Evolutionary conservation across 2,888 invertebrate genomes (phyloP), one percentile per base, ranked within the genome.

Genomic region (Vanessa cardui): DNA sequence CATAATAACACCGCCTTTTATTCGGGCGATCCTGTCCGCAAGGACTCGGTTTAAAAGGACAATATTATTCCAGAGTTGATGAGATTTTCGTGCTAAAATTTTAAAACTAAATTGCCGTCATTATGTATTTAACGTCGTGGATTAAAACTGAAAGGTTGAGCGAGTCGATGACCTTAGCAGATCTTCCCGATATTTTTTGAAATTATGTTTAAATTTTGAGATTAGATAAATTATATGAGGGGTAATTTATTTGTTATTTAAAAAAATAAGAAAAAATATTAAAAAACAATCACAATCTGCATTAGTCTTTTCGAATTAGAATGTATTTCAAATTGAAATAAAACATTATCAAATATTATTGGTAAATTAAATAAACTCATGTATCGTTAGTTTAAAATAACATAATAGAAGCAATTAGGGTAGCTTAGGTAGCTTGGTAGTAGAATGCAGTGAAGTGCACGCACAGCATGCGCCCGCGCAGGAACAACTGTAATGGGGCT

Each of bases 21-120:
- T 91, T 88, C 90, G 80, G 80, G 78, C 87, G 85, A 84, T 87
- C 88, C 86, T 80, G 80, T 82, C 84, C 80, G 85, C 80, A 83
- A 89, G 89, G 90, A 91, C 91, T 88, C 83, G 82, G 85, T 85
- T 87, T 82, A 83, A 91, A 91, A 89, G 90, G 92, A 92, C 92
- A 92, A 90, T 90, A 90, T 89, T 88, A 90, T 89, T 86, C 86
- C 82, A 71, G 82, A 80, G 80, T 81, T 90, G 88, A 91, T 91
- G 91, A 90, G 90, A 88, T 90, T 90, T 90, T 91, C 89, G 90
- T 92, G 92, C 90, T 88, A 90, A 91, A 90, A 88, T 84, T 89
- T 90, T 84, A 87, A 86, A 82, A 83, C 83, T 80, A 90, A 91
- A 91, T 89, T 90, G 87, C 83, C 77, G 73, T 87, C 86, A 92